phyloP scores from a whole-genome alignment of 2,888 invertebrate genomes.

The Trisateles emortualis region DNA sequence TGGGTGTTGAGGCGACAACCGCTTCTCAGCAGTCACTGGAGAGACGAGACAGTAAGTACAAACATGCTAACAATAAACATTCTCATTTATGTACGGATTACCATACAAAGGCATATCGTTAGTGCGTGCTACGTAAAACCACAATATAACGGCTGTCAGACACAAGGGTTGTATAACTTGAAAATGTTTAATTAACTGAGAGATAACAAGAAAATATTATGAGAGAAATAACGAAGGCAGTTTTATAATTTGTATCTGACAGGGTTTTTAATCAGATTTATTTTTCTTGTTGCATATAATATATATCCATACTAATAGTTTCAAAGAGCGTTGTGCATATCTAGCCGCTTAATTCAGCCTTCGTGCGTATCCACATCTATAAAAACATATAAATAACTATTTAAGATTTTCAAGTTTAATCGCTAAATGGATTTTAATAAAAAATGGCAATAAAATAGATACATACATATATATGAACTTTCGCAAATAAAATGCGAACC shows the following conservation, averaged over 20 bases:
- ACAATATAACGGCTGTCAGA: constrained; percentile 33
- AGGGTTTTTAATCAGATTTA: neutral
- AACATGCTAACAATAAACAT: constrained; percentile 21
- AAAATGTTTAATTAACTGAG: constrained; percentile 17
- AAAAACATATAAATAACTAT: too few relatives aligned
- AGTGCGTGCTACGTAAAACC: constrained; percentile 28
- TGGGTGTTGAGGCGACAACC: constrained; percentile 35
- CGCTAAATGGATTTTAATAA: too few relatives aligned
- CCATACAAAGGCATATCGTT: constrained; percentile 26
- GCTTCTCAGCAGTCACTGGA: constrained; percentile 22
- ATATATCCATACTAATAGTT: too few relatives aligned
- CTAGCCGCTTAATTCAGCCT: too few relatives aligned
- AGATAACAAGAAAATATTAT: neutral
- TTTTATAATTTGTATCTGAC: neutral
- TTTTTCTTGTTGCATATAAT: too few relatives aligned
- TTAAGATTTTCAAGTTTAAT: too few relatives aligned
- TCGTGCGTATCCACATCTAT: too few relatives aligned
- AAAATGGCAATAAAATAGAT: too few relatives aligned
- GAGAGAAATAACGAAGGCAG: neutral
- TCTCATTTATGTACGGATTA: constrained; percentile 24
- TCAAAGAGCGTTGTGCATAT: too few relatives aligned
- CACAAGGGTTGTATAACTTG: constrained; percentile 28
- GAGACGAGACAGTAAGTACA: constrained; percentile 19
- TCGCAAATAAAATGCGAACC: too few relatives aligned
- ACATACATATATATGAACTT: too few relatives aligned